These are phyloP conservation scores for Cepaea hortensis DNA, from an alignment of 2,888 invertebrate species.

Conservation along the genomic window DNA sequence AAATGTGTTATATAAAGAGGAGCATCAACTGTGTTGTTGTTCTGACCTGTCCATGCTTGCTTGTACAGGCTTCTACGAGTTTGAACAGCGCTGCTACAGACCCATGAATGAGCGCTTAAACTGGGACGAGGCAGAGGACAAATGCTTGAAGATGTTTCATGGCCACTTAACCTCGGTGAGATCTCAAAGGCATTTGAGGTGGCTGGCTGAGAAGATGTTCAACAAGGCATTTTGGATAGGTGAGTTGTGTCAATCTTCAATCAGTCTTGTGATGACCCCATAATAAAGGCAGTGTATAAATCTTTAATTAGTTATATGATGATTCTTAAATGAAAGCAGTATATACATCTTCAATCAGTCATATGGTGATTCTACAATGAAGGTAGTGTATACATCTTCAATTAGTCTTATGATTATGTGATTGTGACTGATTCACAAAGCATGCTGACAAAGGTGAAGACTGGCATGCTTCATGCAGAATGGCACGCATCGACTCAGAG, in stretches of 20 bases:
- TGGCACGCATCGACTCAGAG: no score
- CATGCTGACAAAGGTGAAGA: no score
- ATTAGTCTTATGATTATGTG: no score
- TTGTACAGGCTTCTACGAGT: constrained; percentile 67
- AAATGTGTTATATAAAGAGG: no score
- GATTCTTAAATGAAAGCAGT: no score
- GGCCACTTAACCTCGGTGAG: constrained; percentile 69
- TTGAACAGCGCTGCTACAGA: constrained; percentile 69
- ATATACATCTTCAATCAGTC: no score
- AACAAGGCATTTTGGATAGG: constrained; percentile 74
- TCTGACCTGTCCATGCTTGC: background rate
- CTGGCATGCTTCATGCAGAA: no score
- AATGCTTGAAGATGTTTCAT: constrained; percentile 65
- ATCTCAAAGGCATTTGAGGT: constrained; percentile 65
- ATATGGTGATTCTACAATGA: no score
- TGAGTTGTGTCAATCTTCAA: constrained; percentile 50
- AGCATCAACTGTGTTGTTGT: background rate
- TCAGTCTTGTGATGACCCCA: background rate
- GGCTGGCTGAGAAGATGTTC: constrained; percentile 65
- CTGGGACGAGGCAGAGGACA: constrained; percentile 70
- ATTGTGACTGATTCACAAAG: no score
- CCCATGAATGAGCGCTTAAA: constrained; percentile 65
- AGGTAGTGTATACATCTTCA: no score
- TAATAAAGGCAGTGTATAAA: background rate
- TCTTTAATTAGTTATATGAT: background rate